Evolutionary conservation across 2,113 vertebrate species (phyloP).

Genomic region (Leuciscus idus): DNA sequence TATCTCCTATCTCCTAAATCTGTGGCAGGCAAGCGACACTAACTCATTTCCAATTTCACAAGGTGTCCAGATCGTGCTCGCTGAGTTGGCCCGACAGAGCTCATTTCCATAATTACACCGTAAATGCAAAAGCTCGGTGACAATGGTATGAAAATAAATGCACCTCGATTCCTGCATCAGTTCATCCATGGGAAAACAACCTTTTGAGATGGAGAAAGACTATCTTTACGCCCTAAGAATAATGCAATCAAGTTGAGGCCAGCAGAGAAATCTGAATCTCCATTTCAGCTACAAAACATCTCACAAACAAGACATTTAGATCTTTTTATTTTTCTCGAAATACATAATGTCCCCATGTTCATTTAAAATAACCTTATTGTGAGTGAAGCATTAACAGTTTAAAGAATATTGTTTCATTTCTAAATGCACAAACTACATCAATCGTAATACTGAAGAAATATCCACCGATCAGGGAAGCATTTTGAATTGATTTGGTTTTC

Average conservation of each 20-base stretch:
- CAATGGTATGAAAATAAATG: slow-evolving; percentile 12
- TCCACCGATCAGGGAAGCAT: background rate
- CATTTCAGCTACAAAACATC: background rate
- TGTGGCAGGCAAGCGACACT: background rate
- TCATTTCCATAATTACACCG: slow-evolving; percentile 30
- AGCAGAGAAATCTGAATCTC: background rate
- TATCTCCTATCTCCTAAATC: background rate
- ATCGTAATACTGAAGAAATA: background rate
- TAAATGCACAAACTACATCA: background rate
- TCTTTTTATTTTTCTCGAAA: background rate
- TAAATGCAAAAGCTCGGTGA: background rate
- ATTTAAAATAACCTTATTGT: background rate
- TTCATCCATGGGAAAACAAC: background rate
- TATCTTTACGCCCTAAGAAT: background rate
- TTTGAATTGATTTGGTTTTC: too few relatives aligned
- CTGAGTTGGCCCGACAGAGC: background rate
- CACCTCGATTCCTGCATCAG: background rate
- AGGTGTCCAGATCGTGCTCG: slow-evolving; percentile 5
- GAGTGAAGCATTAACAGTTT: background rate
- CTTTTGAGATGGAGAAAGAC: background rate
- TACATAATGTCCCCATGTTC: background rate
- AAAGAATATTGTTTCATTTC: background rate
- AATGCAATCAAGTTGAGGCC: too few relatives aligned
- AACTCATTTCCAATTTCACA: slow-evolving; percentile 22
- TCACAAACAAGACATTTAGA: background rate